Percentiles rank a stretch among this genome's conserved stretches.
These are phyloP conservation scores for Ophiothrix spiculata DNA, from an alignment of 35 echinoderm and acorn worm genomes.

Conservation along the genomic window DNA sequence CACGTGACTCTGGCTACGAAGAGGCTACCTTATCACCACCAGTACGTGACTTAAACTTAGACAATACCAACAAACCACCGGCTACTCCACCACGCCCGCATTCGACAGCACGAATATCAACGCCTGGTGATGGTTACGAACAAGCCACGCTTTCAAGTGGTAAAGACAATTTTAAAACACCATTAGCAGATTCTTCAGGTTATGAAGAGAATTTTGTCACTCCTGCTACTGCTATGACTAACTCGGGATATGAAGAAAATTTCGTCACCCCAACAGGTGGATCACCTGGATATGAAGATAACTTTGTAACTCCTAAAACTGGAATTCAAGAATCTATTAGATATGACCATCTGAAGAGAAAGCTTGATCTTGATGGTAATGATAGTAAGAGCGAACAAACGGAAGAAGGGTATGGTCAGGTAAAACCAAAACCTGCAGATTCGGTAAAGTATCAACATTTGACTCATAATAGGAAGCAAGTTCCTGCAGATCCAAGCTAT, in stretches of 20 bases:
- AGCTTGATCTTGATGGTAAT: background rate
- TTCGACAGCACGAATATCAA: too few relatives aligned
- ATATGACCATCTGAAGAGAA: background rate
- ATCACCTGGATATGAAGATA: background rate
- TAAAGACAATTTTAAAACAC: background rate
- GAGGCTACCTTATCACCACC: background rate
- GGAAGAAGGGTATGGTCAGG: background rate
- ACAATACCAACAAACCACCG: background rate
- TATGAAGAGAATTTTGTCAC: slow-evolving; percentile 1
- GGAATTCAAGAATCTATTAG: background rate
- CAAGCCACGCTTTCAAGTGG: background rate
- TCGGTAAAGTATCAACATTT: background rate
- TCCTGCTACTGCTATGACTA: background rate
- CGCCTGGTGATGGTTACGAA: background rate
- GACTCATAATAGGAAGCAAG: background rate
- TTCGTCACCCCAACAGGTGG: background rate
- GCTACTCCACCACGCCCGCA: background rate
- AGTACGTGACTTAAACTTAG: background rate
- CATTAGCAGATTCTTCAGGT: background rate
- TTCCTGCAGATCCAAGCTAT: background rate
- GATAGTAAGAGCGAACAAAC: background rate
- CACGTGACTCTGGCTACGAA: background rate
- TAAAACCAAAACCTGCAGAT: background rate
- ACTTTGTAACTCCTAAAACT: background rate
- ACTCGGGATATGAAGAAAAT: background rate